Conservation (phyloP, 1,140 invertebrate genomes). For the Pseudomyrmex flavicornis region DNA sequence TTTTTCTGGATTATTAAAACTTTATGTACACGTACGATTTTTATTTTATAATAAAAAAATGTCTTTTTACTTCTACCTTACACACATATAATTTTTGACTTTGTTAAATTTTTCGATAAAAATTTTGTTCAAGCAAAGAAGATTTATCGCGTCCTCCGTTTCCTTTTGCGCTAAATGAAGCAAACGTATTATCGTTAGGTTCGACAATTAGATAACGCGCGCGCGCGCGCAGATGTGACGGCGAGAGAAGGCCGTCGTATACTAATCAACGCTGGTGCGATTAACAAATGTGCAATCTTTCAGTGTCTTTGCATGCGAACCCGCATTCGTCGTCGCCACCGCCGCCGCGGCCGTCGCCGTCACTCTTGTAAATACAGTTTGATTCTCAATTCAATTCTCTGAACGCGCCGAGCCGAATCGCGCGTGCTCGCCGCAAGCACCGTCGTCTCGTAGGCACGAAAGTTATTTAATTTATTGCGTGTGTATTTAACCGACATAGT, state of each 20-base stretch:
- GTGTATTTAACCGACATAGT: constrained; percentile 58
- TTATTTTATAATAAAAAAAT: no score
- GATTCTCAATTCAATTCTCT: constrained; percentile 39
- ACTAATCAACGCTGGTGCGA: constrained; percentile 37
- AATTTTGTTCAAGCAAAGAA: neutral
- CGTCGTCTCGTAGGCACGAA: constrained; percentile 64
- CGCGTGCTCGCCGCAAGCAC: constrained; percentile 47
- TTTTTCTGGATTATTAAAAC: no score
- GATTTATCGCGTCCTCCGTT: neutral
- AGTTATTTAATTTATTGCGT: constrained; percentile 65
- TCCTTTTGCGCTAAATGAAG: constrained; percentile 28
- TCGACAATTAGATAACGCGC: constrained; percentile 42
- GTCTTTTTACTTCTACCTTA: no score
- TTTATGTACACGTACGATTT: no score
- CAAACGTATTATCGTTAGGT: constrained; percentile 43
- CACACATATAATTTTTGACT: no score
- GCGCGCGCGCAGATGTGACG: neutral
- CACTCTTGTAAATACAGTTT: constrained; percentile 29
- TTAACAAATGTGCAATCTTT: constrained; percentile 23
- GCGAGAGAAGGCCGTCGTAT: constrained; percentile 26
- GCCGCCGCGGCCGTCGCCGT: constrained; percentile 38
- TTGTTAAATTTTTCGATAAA: no score
- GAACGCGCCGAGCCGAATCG: constrained; percentile 10
- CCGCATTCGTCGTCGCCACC: constrained; percentile 16
- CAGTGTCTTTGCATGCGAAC: constrained; percentile 31